Evolutionary conservation across 2,888 invertebrate genomes (phyloP), one percentile per base, ranked within the genome.

Genomic region (Dynastes tityus): DNA sequence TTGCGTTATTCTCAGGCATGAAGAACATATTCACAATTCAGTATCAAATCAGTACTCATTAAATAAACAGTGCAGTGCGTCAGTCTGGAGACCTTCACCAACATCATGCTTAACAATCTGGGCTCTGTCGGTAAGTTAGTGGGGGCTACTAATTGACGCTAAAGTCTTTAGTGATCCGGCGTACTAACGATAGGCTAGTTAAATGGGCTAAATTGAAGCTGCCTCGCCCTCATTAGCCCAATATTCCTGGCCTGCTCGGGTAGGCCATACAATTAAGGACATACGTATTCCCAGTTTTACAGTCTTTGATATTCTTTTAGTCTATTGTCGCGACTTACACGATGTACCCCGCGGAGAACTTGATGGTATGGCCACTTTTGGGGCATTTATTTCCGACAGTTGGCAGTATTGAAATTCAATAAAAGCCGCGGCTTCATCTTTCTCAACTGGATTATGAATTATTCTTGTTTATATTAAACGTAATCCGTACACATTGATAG

Each of bases 11-110:
- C 84, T 83, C 83, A 84, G 85, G 84, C 86, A 86, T 86, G 87
- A 86, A 86, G 87, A 86, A 87, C 88, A 87, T 88, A 88, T 88
- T 88, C 88, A 87, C 88, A 88, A 88, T 88, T 89, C 88, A 89
- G 89, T 89, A 87, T 88, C 87, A 88, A 89, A 89, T 89, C 89
- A 89, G 88, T 89, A 88, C 89, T 89, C 89, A 89, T 89, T 89
- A 89, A 89, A 89, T 89, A 89, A 89, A 89, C 89, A 89, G 89
- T 89, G 89, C 87, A 86, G 88, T 88, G 88, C 88, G 88, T 87
- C 85, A 80, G 82, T 81, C 82, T 83, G 82, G 82, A 81, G 83
- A 82, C 81, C 82, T 81, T 81, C 80, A 81, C 80, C 80, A 82
- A 83, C 83, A 85, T 85, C 86, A 88, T 89, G 88, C 87, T 89